Percentiles rank a stretch among this genome's conserved stretches.
phyloP scores from a whole-genome alignment of 2,113 vertebrate species.

The Pontoporia blainvillei region DNA sequence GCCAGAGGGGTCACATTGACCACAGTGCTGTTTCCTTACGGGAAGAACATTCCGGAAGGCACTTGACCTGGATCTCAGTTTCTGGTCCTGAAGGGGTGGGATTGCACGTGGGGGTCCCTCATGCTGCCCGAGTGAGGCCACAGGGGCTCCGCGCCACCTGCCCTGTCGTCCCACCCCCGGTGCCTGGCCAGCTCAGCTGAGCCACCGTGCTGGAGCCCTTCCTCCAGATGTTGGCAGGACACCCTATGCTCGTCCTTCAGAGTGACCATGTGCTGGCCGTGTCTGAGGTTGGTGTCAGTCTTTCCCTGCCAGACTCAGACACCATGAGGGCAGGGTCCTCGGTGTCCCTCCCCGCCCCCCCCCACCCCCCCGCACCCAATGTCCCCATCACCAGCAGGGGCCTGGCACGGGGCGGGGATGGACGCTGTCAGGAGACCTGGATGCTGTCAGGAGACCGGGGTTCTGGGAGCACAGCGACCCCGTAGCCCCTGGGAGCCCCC shows the following conservation, averaged over 20 bases:
- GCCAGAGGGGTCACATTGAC: too few relatives aligned
- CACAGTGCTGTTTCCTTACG: too few relatives aligned
- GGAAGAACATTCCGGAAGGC: not conserved
- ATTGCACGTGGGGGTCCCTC: not conserved
- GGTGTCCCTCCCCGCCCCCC: not conserved
- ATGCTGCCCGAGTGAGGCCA: not conserved
- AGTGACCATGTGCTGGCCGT: accelerated
- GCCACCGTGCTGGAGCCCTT: not conserved
- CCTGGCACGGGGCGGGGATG: not conserved
- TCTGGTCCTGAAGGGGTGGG: not conserved
- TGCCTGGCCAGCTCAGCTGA: not conserved
- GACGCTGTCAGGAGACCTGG: not conserved
- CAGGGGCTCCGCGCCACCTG: too few relatives aligned
- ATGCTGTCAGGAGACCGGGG: not conserved
- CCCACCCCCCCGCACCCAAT: too few relatives aligned
- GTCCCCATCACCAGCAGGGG: not conserved
- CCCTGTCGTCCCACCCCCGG: too few relatives aligned
- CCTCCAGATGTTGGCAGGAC: too few relatives aligned
- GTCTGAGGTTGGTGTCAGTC: not conserved
- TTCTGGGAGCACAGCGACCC: not conserved
- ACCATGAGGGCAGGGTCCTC: not conserved
- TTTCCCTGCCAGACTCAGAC: not conserved
- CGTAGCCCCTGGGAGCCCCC: not conserved
- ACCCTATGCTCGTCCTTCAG: too few relatives aligned
- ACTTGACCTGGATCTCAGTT: not conserved